Conservation (phyloP, 2,113 vertebrate genomes). For the Brachyistius frenatus region DNA sequence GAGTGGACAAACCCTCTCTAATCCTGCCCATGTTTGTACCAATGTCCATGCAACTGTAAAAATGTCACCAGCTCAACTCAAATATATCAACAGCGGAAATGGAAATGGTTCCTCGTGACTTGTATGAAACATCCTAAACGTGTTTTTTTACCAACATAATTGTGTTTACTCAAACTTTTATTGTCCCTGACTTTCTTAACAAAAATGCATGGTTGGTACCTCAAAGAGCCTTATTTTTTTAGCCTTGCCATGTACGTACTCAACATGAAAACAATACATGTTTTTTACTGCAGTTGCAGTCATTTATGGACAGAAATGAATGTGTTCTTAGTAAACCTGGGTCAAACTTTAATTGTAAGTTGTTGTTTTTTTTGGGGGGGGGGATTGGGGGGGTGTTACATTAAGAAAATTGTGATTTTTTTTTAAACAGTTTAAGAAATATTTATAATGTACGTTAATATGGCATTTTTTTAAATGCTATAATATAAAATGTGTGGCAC, state of each 20-base stretch:
- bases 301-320: slow-evolving; percentile 65
- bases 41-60: slow-evolving; percentile 21
- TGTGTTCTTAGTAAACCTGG: slow-evolving; percentile 52
- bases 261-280: slow-evolving; percentile 1
- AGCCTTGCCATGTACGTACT: slow-evolving; percentile 37
- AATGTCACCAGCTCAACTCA: slow-evolving; percentile 47
- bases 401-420: background rate
- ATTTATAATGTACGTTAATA: slow-evolving; percentile 7
- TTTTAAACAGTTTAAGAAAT: background rate
- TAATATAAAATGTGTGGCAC: background rate
- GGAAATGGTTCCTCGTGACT: slow-evolving; percentile 25
- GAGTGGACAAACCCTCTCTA: slow-evolving; percentile 3
- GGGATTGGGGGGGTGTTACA: background rate
- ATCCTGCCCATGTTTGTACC: slow-evolving; percentile 16
- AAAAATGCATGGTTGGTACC: slow-evolving; percentile 38
- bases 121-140: slow-evolving; percentile 16
- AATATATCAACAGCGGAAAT: slow-evolving; percentile 42
- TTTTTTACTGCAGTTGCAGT: slow-evolving; percentile 43
- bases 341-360: slow-evolving; percentile 19
- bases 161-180: slow-evolving; percentile 5
- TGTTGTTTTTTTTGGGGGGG: no score
- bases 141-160: slow-evolving; percentile 24
- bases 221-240: slow-evolving; percentile 51
- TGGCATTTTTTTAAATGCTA: background rate
- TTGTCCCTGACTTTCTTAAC: slow-evolving; percentile 18